Evolutionary conservation across 2,888 invertebrate genomes (phyloP).

Genomic region (Eudemis profundana): DNA sequence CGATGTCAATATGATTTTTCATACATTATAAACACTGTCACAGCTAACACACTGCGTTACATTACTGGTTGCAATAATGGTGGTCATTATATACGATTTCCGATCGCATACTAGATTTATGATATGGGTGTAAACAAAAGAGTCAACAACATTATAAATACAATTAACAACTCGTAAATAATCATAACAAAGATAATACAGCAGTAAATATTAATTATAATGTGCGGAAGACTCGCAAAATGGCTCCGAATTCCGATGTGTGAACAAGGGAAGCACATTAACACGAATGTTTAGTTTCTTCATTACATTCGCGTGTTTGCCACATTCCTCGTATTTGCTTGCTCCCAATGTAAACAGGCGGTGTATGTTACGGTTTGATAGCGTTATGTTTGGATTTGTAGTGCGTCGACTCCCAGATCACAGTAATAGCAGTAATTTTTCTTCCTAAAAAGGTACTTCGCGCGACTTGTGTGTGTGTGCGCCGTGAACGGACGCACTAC

Average conservation of each 20-base stretch:
- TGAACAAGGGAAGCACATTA: conserved; percentile 41
- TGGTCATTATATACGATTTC: too few species aligned
- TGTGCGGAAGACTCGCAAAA: background rate
- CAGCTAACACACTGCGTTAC: too few species aligned
- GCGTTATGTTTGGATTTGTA: conserved; percentile 33
- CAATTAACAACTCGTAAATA: background rate
- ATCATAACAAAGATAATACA: background rate
- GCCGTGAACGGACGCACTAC: too few species aligned
- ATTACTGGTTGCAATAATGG: too few species aligned
- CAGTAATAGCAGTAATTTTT: too few species aligned
- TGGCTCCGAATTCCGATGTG: conserved; percentile 18
- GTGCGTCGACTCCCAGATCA: background rate
- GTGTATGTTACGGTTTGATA: conserved; percentile 32
- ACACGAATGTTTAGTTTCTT: conserved; percentile 41
- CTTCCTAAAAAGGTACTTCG: too few species aligned
- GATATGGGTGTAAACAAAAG: too few species aligned
- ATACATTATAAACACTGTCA: too few species aligned
- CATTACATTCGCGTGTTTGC: conserved; percentile 41
- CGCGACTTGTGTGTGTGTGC: too few species aligned
- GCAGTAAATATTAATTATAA: conserved; percentile 19
- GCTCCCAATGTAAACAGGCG: conserved; percentile 34
- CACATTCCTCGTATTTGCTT: conserved; percentile 36
- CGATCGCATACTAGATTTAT: too few species aligned
- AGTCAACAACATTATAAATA: too few species aligned
- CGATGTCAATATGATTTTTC: too few species aligned